Evolutionary conservation across 2,113 vertebrate genomes (phyloP).

Genomic region (Solea senegalensis): DNA sequence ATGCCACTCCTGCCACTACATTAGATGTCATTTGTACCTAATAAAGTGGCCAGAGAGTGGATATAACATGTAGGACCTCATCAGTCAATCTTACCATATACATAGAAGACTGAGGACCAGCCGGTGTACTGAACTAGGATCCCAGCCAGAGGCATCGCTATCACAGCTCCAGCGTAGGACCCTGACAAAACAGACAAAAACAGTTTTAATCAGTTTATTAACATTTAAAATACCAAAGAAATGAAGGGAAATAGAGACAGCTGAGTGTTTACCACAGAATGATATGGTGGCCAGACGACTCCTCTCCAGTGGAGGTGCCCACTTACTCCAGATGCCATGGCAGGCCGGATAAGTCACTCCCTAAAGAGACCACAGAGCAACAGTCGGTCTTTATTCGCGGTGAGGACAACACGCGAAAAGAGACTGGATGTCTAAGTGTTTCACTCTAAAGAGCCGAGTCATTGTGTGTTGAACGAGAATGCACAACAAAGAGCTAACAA

Average conservation of each 20-base stretch:
- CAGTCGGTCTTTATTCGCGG: background rate
- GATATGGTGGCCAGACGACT: constrained; percentile 96
- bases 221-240: background rate
- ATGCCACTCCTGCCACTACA: too few relatives aligned
- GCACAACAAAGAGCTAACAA: too few relatives aligned
- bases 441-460: too few relatives aligned
- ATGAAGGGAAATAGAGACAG: background rate
- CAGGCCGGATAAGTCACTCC: constrained; percentile 98
- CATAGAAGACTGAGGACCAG: constrained; percentile 98
- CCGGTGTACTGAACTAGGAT: constrained; percentile 97
- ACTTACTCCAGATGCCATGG: constrained; percentile 99
- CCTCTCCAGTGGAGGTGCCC: constrained; percentile 97
- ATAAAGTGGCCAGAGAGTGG: too few relatives aligned
- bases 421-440: too few relatives aligned
- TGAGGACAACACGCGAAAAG: background rate
- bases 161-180: constrained; percentile 96
- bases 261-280: constrained; percentile 90
- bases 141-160: constrained; percentile 96
- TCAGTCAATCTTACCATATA: constrained; percentile 87
- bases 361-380: constrained; percentile 72
- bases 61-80: background rate
- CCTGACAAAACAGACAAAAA: constrained; percentile 74
- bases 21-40: too few relatives aligned
- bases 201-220: background rate
- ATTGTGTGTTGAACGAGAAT: background rate